These are phyloP conservation scores for Drosophila dunni DNA, from an alignment of 1,140 invertebrate species.

Conservation along the genomic window DNA sequence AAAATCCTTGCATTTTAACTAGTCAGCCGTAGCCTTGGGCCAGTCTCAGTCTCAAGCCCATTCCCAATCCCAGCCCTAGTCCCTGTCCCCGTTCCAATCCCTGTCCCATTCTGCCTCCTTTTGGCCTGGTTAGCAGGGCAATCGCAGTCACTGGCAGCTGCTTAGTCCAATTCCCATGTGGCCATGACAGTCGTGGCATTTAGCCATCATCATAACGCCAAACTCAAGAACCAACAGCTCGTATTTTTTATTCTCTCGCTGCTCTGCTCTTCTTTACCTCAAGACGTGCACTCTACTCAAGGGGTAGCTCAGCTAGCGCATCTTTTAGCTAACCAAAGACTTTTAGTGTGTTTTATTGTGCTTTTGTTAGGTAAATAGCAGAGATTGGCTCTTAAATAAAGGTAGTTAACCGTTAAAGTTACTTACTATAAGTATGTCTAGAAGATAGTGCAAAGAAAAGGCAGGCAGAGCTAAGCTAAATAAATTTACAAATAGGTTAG, in stretches of 20 bases:
- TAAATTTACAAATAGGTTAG: too few species aligned
- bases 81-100: neutral
- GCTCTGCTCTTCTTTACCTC: constrained; percentile 15
- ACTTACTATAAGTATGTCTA: too few species aligned
- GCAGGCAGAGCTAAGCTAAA: too few species aligned
- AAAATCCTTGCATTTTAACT: constrained; percentile 83
- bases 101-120: neutral
- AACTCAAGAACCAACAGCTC: constrained; percentile 35
- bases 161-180: constrained; percentile 70
- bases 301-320: neutral
- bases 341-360: neutral
- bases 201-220: constrained; percentile 75
- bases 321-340: neutral
- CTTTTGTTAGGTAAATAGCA: too few species aligned
- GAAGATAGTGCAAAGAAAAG: too few species aligned
- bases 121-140: neutral
- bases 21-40: constrained; percentile 69
- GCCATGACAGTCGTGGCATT: constrained; percentile 71
- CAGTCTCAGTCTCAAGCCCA: constrained; percentile 37
- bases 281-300: neutral
- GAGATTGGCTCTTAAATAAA: too few species aligned
- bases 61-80: constrained; percentile 25
- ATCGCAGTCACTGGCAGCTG: constrained; percentile 19
- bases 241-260: constrained; percentile 16
- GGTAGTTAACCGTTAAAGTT: too few species aligned